Percentiles rank a stretch among this genome's conserved stretches.
Evolutionary conservation across 2,797 vertebrate genomes (phyloP).

Genomic region (Crax fasciolata): DNA sequence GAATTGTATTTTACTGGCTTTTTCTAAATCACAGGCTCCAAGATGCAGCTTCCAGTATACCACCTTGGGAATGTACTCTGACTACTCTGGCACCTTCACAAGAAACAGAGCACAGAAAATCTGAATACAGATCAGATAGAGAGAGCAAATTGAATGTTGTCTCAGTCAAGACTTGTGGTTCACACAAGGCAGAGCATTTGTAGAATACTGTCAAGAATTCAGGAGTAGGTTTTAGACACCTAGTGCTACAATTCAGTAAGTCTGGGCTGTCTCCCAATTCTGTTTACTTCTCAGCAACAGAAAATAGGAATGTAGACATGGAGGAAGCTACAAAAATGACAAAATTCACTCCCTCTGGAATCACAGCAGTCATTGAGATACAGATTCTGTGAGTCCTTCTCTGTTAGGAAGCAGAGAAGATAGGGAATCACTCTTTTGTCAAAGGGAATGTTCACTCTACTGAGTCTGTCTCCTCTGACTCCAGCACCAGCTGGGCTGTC

Average conservation of each 20-base stretch:
- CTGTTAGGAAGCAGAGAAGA: background rate
- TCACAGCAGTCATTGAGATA: background rate
- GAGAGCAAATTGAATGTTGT: background rate
- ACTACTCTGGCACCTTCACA: background rate
- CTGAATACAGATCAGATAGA: background rate
- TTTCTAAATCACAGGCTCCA: background rate
- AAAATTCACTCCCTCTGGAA: background rate
- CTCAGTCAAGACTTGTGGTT: background rate
- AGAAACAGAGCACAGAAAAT: constrained; percentile 10
- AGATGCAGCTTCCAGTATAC: background rate
- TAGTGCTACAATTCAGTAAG: background rate
- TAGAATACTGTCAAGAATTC: constrained; percentile 12
- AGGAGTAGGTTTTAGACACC: background rate
- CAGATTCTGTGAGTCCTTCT: background rate
- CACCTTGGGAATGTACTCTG: background rate
- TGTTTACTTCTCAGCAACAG: background rate
- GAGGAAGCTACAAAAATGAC: background rate
- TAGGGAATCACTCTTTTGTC: background rate
- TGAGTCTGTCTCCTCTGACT: background rate
- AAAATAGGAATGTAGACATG: background rate
- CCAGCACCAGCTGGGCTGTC: background rate
- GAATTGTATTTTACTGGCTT: background rate
- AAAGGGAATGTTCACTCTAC: background rate
- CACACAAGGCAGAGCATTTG: background rate
- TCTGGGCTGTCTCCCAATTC: background rate